phyloP scores from a whole-genome alignment of 2,888 invertebrate genomes.

The Clepsis dumicolana region DNA sequence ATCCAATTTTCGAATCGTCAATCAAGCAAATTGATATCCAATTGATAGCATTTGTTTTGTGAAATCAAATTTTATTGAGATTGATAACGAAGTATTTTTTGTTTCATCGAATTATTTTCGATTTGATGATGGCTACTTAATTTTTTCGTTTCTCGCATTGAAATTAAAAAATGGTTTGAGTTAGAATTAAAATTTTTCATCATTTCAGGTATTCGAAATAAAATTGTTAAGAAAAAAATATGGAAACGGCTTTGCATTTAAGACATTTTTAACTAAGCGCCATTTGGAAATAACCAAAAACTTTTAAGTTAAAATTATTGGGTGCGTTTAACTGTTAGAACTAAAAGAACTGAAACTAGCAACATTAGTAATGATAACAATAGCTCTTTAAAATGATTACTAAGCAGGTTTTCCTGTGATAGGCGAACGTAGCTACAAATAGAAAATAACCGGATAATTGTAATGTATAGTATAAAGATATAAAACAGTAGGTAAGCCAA shows the following conservation, averaged over 20 bases:
- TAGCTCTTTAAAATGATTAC: neutral
- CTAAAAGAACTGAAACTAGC: too few species aligned
- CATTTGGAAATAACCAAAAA: too few species aligned
- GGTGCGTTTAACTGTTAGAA: too few species aligned
- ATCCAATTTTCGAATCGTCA: neutral
- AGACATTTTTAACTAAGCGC: too few species aligned
- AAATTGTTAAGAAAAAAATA: too few species aligned
- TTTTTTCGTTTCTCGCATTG: too few species aligned
- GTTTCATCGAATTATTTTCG: neutral
- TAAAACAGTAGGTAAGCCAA: neutral
- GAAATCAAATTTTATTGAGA: neutral
- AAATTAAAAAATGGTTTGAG: too few species aligned
- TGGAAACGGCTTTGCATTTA: too few species aligned
- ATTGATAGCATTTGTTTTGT: neutral
- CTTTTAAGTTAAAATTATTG: too few species aligned
- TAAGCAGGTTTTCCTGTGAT: neutral
- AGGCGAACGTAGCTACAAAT: neutral
- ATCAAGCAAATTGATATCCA: neutral
- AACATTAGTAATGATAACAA: too few species aligned
- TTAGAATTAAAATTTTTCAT: too few species aligned
- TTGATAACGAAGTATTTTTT: neutral
- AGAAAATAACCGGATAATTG: neutral
- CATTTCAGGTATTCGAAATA: too few species aligned
- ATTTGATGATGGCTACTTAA: neutral
- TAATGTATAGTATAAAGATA: neutral